These are phyloP conservation scores for Megaustenia siamemsis DNA, from an alignment of 2,888 invertebrate species.

Conservation along the genomic window DNA sequence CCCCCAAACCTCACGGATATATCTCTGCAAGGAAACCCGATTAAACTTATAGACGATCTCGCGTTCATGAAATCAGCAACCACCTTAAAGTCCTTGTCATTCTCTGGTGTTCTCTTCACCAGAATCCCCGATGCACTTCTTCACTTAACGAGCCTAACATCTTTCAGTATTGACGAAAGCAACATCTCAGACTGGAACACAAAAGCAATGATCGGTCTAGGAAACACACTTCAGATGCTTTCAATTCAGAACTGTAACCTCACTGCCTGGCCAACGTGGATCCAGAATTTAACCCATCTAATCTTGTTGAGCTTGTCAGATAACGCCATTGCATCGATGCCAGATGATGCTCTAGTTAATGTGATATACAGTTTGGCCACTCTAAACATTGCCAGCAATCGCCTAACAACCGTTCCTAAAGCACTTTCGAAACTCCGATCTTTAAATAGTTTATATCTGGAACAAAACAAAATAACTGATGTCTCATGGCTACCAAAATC, in stretches of 20 bases:
- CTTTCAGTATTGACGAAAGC: neutral
- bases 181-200: slow-evolving; percentile 9
- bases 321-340: neutral
- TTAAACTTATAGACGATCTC: neutral
- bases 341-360: slow-evolving; percentile 3
- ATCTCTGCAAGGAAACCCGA: neutral
- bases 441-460: neutral
- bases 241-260: neutral
- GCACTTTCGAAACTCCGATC: neutral
- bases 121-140: slow-evolving; percentile 7
- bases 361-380: neutral
- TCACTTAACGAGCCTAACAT: neutral
- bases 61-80: neutral
- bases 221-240: neutral
- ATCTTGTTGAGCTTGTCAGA: neutral
- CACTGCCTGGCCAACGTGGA: neutral
- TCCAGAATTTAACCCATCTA: neutral
- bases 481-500: neutral
- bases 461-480: neutral
- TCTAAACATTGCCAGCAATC: neutral
- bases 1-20: neutral
- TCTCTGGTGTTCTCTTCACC: neutral
- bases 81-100: neutral
- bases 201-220: neutral
- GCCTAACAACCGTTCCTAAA: slow-evolving; percentile 2